Percentiles rank a stretch among this genome's conserved stretches.
These are phyloP conservation scores for Globia sparganii DNA, from an alignment of 2,888 invertebrate species.

Conservation along the genomic window DNA sequence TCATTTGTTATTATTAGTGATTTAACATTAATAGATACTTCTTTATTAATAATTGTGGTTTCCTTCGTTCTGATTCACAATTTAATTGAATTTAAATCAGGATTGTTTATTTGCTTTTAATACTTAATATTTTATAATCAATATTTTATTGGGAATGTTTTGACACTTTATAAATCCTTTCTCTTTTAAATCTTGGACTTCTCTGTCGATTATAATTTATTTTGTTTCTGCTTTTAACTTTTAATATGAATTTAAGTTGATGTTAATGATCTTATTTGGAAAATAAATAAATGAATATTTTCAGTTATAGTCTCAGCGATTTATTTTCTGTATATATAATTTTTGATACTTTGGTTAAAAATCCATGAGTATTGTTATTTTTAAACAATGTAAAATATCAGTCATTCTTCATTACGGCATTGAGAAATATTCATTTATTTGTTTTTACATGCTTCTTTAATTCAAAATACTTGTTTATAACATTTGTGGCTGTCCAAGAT, in stretches of 20 bases:
- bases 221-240: slow-evolving; percentile 40
- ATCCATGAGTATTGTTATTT: background rate
- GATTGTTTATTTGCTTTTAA: slow-evolving; percentile 15
- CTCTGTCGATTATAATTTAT: background rate
- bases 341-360: background rate
- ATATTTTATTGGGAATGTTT: background rate
- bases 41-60: background rate
- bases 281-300: slow-evolving; percentile 52
- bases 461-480: slow-evolving; percentile 14
- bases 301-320: slow-evolving; percentile 15
- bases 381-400: background rate
- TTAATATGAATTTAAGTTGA: slow-evolving; percentile 17
- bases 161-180: background rate
- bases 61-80: background rate
- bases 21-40: background rate
- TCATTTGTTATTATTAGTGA: slow-evolving; percentile 1
- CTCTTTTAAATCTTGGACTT: background rate
- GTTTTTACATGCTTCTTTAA: background rate
- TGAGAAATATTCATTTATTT: slow-evolving; percentile 48
- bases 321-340: slow-evolving; percentile 34
- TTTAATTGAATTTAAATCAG: background rate
- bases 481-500: slow-evolving; percentile 42
- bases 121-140: background rate
- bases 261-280: slow-evolving; percentile 17
- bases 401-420: background rate